Evolutionary conservation across 2,797 vertebrate species (phyloP).

Genomic region (Myioborus miniatus): DNA sequence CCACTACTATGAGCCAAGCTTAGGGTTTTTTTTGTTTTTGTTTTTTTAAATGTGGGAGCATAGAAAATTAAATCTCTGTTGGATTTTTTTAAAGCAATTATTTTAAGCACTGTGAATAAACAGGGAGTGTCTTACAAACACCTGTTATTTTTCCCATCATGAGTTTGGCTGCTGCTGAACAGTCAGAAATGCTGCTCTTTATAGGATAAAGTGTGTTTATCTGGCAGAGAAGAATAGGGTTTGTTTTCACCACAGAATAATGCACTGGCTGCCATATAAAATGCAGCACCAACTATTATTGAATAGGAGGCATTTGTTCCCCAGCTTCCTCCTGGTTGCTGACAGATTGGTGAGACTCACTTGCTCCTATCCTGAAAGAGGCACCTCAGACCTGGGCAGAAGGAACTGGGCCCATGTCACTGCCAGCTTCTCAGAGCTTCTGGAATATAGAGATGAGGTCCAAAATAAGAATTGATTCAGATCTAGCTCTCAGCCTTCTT

Average conservation of each 20-base stretch:
- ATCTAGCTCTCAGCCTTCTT: background rate
- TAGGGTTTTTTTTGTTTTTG: background rate
- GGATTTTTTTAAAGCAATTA: conserved; percentile 59
- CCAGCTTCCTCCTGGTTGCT: background rate
- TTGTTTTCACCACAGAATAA: conserved; percentile 58
- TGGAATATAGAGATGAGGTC: background rate
- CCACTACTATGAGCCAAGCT: conserved; percentile 1
- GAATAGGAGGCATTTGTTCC: background rate
- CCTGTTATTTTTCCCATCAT: conserved; percentile 68
- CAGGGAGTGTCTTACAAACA: conserved; percentile 63
- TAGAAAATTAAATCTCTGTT: conserved; percentile 56
- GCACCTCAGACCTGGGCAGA: background rate
- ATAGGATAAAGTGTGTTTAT: conserved; percentile 49
- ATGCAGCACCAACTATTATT: background rate
- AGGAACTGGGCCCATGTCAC: background rate
- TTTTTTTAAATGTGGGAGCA: conserved; percentile 20
- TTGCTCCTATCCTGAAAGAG: background rate
- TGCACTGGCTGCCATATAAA: background rate
- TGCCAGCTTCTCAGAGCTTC: background rate
- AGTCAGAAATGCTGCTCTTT: conserved; percentile 55
- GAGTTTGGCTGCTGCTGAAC: conserved; percentile 46
- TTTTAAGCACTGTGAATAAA: conserved; percentile 70
- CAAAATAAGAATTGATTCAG: background rate
- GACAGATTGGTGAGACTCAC: background rate
- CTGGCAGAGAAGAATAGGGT: conserved; percentile 45